Conservation (phyloP, 2,797 vertebrate species). For the Enteromius fasciolatus region DNA sequence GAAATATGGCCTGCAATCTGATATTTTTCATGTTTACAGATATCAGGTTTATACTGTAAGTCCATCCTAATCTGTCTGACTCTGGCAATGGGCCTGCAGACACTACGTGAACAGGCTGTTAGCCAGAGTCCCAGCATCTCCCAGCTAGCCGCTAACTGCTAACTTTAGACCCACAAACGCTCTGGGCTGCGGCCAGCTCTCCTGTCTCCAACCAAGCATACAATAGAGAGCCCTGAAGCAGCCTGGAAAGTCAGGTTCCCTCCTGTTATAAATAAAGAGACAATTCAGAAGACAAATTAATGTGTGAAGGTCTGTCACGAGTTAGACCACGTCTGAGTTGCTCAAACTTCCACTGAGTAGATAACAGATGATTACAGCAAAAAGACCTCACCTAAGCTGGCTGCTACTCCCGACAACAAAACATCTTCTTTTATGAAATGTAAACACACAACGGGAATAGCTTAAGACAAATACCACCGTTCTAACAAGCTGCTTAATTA, state of each 20-base stretch:
- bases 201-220: neutral
- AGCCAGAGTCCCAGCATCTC: slow-evolving; percentile 67
- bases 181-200: slow-evolving; percentile 52
- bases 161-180: slow-evolving; percentile 67
- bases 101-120: slow-evolving; percentile 63
- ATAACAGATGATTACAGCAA: slow-evolving; percentile 6
- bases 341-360: neutral
- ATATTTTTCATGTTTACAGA: slow-evolving; percentile 46
- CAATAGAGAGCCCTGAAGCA: slow-evolving; percentile 11
- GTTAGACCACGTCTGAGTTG: neutral
- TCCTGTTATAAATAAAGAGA: slow-evolving; percentile 27
- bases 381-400: neutral
- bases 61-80: slow-evolving; percentile 63
- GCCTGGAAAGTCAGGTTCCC: neutral
- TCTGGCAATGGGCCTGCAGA: slow-evolving; percentile 62
- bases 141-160: slow-evolving; percentile 70
- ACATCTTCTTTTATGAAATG: neutral
- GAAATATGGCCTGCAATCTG: neutral
- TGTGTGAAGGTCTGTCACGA: slow-evolving; percentile 24
- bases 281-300: slow-evolving; percentile 24
- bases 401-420: neutral
- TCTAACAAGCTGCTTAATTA: neutral
- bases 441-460: neutral
- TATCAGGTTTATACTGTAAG: slow-evolving; percentile 47
- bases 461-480: neutral